Conservation (phyloP, 2,113 vertebrate species). For the Salvelinus sp. region DNA sequence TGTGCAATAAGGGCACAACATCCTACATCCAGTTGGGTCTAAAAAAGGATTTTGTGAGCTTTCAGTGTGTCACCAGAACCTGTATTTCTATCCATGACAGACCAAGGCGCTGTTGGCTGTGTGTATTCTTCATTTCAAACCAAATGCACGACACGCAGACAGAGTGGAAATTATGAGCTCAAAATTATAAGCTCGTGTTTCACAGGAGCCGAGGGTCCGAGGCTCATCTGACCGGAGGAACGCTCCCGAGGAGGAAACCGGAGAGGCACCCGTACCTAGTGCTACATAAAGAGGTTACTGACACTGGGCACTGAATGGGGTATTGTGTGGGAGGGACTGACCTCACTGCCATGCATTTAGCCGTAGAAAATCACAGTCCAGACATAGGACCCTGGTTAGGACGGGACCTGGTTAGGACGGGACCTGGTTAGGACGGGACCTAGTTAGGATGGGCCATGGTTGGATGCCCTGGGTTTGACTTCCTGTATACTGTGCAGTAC, state of each 20-base stretch:
- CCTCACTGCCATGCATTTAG: constrained; percentile 67
- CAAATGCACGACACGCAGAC: constrained; percentile 30
- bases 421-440: too few species aligned
- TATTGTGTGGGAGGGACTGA: constrained; percentile 46
- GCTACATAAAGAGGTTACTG: constrained; percentile 66
- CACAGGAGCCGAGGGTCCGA: constrained; percentile 16
- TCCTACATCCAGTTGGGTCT: constrained; percentile 20
- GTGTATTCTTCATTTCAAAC: constrained; percentile 33
- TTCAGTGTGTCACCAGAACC: constrained; percentile 16
- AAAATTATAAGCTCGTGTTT: constrained; percentile 21
- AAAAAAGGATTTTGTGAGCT: constrained; percentile 12
- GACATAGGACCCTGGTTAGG: background rate
- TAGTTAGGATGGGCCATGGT: too few species aligned
- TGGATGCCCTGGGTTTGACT: background rate
- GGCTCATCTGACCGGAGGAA: constrained; percentile 14
- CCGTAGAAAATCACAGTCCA: constrained; percentile 46
- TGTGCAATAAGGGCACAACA: constrained; percentile 17
- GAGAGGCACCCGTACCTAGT: constrained; percentile 47
- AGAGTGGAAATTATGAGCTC: constrained; percentile 39
- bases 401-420: background rate
- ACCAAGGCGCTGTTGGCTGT: constrained; percentile 11
- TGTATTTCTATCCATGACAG: constrained; percentile 2
- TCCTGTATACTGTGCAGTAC: background rate
- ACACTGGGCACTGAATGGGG: constrained; percentile 28
- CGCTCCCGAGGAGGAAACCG: constrained; percentile 50